phyloP scores from a whole-genome alignment of 2,113 vertebrate species.

The Anarrhichthys ocellatus region DNA sequence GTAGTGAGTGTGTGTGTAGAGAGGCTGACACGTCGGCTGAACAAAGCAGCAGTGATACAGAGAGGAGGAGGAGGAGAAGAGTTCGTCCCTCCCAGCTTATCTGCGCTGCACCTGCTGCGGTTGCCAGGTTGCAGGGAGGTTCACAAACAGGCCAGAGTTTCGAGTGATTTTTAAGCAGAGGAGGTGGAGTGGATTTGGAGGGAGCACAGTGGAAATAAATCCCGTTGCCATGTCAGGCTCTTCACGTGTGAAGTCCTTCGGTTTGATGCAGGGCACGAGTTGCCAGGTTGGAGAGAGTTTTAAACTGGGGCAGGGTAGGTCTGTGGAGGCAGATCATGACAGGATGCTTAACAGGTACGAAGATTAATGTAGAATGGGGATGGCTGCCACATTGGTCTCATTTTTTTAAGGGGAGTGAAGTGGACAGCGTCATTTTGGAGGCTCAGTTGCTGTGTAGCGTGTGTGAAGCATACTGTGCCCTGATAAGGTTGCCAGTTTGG shows the following conservation, averaged over 20 bases:
- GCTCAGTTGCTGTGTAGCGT: background rate
- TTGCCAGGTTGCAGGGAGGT: constrained; percentile 57
- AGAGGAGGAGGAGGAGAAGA: constrained; percentile 23
- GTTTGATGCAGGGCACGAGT: constrained; percentile 21
- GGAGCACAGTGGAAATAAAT: constrained; percentile 26
- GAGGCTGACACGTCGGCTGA: constrained; percentile 4
- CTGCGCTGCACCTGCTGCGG: constrained; percentile 49
- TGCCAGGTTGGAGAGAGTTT: constrained; percentile 31
- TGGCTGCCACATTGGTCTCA: background rate
- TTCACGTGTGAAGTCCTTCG: constrained; percentile 38
- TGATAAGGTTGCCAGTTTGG: constrained; percentile 14
- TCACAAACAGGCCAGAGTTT: constrained; percentile 27
- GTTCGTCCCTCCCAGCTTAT: constrained; percentile 52
- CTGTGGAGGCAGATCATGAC: constrained; percentile 29
- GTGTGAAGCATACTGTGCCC: constrained; percentile 1
- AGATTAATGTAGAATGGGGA: constrained; percentile 42
- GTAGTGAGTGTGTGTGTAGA: background rate
- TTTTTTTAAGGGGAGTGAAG: background rate
- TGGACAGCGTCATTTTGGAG: constrained; percentile 5
- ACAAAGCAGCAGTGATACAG: constrained; percentile 37
- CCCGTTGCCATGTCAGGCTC: constrained; percentile 7
- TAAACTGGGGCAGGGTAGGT: background rate
- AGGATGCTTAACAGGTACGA: constrained; percentile 1
- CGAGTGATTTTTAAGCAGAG: constrained; percentile 47
- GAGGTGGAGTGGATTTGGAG: constrained; percentile 54